A percentile compares a stretch with the other conserved stretches of the same genome.
These are phyloP conservation scores for Lonchura striata DNA, from an alignment of 2,113 vertebrate species.

Conservation along the genomic window DNA sequence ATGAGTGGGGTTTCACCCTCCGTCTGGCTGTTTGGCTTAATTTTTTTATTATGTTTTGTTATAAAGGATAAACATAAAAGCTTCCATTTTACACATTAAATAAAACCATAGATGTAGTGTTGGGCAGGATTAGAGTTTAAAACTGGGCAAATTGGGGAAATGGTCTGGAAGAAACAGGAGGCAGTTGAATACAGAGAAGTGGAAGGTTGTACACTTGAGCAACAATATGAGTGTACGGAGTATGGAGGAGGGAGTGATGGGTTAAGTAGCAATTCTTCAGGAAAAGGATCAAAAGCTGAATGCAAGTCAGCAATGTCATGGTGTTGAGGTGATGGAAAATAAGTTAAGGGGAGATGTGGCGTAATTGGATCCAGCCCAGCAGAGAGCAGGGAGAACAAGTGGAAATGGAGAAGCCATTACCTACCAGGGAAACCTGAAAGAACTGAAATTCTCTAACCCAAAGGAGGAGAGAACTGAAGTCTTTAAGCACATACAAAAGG, in stretches of 20 bases:
- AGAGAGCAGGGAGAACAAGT: neutral
- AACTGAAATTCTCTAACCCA: neutral
- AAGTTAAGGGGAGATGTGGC: neutral
- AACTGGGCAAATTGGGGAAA: neutral
- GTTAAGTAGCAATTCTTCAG: constrained; percentile 10
- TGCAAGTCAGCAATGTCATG: neutral
- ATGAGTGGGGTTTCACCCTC: neutral
- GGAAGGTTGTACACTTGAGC: neutral
- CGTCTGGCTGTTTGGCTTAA: accelerated
- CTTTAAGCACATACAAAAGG: constrained; percentile 47
- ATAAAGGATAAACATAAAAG: neutral
- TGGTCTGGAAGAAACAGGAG: neutral
- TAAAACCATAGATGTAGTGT: neutral
- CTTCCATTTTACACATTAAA: neutral
- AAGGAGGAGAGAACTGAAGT: constrained; percentile 21
- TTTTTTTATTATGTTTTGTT: neutral
- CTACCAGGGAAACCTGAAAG: neutral
- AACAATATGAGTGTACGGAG: neutral
- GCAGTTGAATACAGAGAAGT: neutral
- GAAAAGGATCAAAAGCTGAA: constrained; percentile 45
- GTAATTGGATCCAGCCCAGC: constrained; percentile 55
- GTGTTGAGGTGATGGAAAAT: constrained; percentile 49
- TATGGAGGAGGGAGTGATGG: neutral
- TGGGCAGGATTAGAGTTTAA: neutral
- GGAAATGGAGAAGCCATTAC: constrained; percentile 22